These are phyloP conservation scores for Harpagifer antarcticus DNA, from an alignment of 2,797 vertebrate species.

Conservation along the genomic window DNA sequence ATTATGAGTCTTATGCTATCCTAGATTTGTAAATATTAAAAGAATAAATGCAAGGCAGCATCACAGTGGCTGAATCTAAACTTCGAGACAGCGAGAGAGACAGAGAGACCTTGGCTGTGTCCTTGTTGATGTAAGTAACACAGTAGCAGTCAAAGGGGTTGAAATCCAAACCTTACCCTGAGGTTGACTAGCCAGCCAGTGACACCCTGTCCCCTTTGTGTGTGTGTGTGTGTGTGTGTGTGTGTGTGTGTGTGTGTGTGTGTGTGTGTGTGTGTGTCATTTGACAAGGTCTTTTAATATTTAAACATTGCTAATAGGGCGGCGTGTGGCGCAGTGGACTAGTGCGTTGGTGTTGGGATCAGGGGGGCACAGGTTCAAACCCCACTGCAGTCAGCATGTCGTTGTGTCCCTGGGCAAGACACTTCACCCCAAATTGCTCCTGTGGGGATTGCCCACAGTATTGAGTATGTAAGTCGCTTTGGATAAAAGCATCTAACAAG, in stretches of 20 bases:
- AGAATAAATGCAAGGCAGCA: slow-evolving; percentile 12
- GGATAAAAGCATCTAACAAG: too few species aligned
- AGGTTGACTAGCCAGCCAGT: slow-evolving; percentile 32
- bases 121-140: slow-evolving; percentile 81
- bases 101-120: slow-evolving; percentile 67
- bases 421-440: too few species aligned
- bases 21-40: slow-evolving; percentile 1
- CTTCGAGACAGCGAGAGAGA: slow-evolving; percentile 26
- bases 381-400: too few species aligned
- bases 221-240: slow-evolving; percentile 27
- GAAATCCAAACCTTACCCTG: slow-evolving; percentile 68
- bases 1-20: background rate
- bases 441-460: too few species aligned
- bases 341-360: too few species aligned
- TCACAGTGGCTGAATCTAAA: slow-evolving; percentile 21
- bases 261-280: slow-evolving; percentile 19
- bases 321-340: too few species aligned
- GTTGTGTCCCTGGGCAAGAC: too few species aligned
- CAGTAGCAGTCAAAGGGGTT: slow-evolving; percentile 60
- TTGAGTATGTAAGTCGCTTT: too few species aligned
- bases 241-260: slow-evolving; percentile 27
- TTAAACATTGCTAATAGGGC: slow-evolving; percentile 47
- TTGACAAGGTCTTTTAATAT: slow-evolving; percentile 68
- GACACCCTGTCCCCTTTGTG: slow-evolving; percentile 34
- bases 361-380: too few species aligned